phyloP scores from a whole-genome alignment of 2,797 vertebrate genomes.

The Petrocephalus sullivani region DNA sequence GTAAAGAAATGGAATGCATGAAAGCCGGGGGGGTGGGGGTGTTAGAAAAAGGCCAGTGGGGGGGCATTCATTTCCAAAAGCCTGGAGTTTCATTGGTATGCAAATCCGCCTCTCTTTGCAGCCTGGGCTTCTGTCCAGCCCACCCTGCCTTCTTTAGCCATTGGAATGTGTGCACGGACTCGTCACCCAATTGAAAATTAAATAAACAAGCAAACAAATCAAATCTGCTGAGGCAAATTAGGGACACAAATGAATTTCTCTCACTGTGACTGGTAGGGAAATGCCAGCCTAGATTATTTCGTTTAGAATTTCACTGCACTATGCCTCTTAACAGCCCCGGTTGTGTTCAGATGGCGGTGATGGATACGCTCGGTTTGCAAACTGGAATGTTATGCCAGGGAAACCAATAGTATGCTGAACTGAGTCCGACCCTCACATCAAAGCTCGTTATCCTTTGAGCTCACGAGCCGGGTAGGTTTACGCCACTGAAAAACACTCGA shows the following conservation, averaged over 20 bases:
- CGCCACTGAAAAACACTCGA: not conserved
- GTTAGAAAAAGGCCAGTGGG: not conserved
- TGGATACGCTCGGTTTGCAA: not conserved
- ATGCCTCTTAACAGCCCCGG: not conserved
- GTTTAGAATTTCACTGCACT: not conserved
- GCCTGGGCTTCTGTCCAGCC: not conserved
- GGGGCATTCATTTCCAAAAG: not conserved
- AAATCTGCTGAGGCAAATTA: not conserved
- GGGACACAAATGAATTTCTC: not conserved
- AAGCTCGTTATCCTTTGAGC: not conserved
- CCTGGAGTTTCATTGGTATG: not conserved
- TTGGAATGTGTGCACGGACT: not conserved
- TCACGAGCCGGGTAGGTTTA: not conserved
- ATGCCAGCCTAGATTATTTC: not conserved
- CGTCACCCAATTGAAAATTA: conserved; percentile 15
- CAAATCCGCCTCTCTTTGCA: not conserved
- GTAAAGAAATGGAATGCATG: not conserved
- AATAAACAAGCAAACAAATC: conserved; percentile 16
- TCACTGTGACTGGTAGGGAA: not conserved
- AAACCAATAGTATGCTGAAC: conserved; percentile 1
- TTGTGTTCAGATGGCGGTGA: not conserved
- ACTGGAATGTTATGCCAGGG: not conserved
- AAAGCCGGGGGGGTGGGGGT: not conserved
- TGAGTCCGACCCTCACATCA: not conserved
- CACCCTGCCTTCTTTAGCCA: not conserved